Base-by-base conservation (phyloP, 1,140 invertebrate genomes). In the Hyposmocoma kahamanoa region DNA sequence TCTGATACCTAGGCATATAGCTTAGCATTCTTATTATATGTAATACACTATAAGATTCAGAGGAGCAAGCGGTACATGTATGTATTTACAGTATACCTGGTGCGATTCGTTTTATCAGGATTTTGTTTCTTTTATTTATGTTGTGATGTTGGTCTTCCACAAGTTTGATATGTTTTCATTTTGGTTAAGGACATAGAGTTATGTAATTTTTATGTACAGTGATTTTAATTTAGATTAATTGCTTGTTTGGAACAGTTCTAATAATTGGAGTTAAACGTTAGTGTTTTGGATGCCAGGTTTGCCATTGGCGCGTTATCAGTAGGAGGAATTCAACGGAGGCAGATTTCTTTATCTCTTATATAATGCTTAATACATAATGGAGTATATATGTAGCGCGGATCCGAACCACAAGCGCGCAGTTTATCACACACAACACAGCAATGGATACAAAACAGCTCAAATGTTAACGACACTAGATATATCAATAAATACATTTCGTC, bases 111-210 rank as follows among this genome's bases (percentile, higher is more conserved):
- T 53, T 62, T 50, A 57, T 59, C 56, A n/a, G n/a, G n/a, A 56
- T 59, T 64, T 69, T 72, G 61, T 72, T 73, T 77, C 59, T 76
- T 76, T 54, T 78, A 75, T 84, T 84, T 84, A 75, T 77, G 73
- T 84, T 82, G 81, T 84, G 81, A 84, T 82, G 74, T 82, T 75
- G 63, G 81, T 84, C 81, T 84, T 84, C 81, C 81, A 84, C 63
- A 46, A 59, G 66, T 78, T 76, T 71, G 57, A 67, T 70, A 62
- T n/a, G n/a, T n/a, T n/a, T 59, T 70, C 53, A 53, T 73, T 77
- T 75, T 73, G 72, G 65, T 70, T 67, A 59, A 64, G 18, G 4
- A 10, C 22, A 41, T 21, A 13, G 18, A 17, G 10, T 21, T 74
- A 73, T 74, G 17, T 52, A 21, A 57, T 62, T 54, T 66, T 54